Base-by-base conservation (phyloP, 2,888 invertebrate species). In the Diplazon laetatorius region DNA sequence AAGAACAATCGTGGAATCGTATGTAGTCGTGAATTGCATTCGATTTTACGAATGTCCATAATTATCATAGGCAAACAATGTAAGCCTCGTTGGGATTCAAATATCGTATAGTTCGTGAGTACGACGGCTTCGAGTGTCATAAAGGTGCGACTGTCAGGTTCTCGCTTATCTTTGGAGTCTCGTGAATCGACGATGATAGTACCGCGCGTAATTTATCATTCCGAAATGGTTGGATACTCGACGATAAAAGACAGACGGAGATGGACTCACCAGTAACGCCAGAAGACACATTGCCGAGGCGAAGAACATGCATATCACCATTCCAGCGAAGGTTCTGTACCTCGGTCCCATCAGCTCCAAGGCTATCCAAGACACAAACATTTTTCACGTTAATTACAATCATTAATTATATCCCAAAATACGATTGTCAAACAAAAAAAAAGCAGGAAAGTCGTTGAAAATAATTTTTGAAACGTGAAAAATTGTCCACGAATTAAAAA, bases 341-440 rank as follows among this genome's bases (percentile, higher is more conserved):
- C 92, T 91, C 0, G 94, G 94, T 0, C 94, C 94, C 94, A 94
- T 94, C 78, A 95, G 86, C 83, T 95, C 94, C 82, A 94, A 89
- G 1, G 91, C 92, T 92, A 81, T 59, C 1, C 50, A n/a, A 50
- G 46, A 42, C 14, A 65, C 30, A 30, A 65, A 55, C 5, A 59
- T 37, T 12, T 20, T 10, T 39, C 12, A 1, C 1, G 20, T 59
- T 39, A 37, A 39, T 18, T 9, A 39, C 12, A 1, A 59, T 39
- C 12, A 37, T 37, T 3, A 10, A 57, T n/a, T n/a, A n/a, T n/a
- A n/a, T n/a, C n/a, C n/a, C n/a, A n/a, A n/a, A n/a, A n/a, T n/a
- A n/a, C n/a, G n/a, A n/a, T n/a, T n/a, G n/a, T n/a, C n/a, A n/a
- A n/a, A n/a, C n/a, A n/a, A n/a, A n/a, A n/a, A n/a, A n/a, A n/a